phyloP scores from a whole-genome alignment of 1,140 invertebrate species.

The Brachionus manjavacas region DNA sequence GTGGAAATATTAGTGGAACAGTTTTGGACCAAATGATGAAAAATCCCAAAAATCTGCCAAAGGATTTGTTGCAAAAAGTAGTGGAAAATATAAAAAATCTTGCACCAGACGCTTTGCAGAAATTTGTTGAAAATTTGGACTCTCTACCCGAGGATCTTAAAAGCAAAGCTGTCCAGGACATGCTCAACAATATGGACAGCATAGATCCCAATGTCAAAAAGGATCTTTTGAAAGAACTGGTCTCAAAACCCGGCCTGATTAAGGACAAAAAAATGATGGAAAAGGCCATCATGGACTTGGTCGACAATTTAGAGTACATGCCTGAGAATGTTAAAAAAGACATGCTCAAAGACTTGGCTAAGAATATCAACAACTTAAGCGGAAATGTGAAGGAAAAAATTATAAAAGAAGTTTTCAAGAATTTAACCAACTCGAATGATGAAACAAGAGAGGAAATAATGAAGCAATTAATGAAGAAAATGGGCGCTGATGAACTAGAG shows the following conservation, averaged over 20 bases:
- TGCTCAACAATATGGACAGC: conserved; percentile 11
- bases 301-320: conserved; percentile 26
- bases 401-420: conserved; percentile 32
- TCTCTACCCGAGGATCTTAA: conserved; percentile 25
- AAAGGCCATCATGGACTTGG: conserved; percentile 25
- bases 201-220: conserved; percentile 21
- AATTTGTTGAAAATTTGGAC: conserved; percentile 32
- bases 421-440: background rate
- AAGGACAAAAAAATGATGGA: conserved; percentile 37
- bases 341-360: conserved; percentile 27
- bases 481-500: conserved; percentile 32
- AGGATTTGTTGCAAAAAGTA: conserved; percentile 26
- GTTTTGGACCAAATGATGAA: conserved; percentile 33
- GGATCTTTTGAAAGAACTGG: conserved; percentile 16
- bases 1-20: background rate
- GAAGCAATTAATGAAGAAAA: conserved; percentile 38
- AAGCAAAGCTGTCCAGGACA: conserved; percentile 13
- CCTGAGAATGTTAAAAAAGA: conserved; percentile 34
- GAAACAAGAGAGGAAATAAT: conserved; percentile 30
- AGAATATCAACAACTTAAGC: conserved; percentile 20
- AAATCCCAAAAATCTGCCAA: conserved; percentile 40
- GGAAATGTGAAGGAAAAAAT: conserved; percentile 1
- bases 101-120: conserved; percentile 14
- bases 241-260: background rate
- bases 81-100: conserved; percentile 1